Evolutionary conservation across 2,113 vertebrate species (phyloP).

Genomic region (Pelvicachromis taeniatus): DNA sequence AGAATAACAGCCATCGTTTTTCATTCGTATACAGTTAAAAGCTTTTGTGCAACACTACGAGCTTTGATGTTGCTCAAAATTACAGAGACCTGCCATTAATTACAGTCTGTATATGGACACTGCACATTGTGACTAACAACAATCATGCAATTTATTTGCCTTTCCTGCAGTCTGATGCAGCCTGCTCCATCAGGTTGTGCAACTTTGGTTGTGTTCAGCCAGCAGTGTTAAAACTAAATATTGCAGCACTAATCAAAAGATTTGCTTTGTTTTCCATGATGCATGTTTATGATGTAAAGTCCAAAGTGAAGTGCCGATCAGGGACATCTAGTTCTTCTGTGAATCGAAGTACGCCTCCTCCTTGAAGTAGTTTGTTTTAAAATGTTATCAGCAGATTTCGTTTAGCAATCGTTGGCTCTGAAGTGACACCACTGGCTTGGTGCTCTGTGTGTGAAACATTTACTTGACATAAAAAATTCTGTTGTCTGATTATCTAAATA

Average conservation of each 20-base stretch:
- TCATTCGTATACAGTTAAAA: conserved; percentile 62
- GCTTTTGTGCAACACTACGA: conserved; percentile 58
- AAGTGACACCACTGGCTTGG: background rate
- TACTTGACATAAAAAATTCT: background rate
- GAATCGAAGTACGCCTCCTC: background rate
- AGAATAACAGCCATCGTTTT: conserved; percentile 60
- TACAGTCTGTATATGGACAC: conserved; percentile 60
- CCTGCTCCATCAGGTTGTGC: conserved; percentile 30
- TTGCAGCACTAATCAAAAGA: conserved; percentile 30
- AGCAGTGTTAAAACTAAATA: conserved; percentile 29
- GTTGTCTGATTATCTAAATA: background rate
- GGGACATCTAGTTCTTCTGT: conserved; percentile 6
- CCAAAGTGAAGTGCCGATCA: background rate
- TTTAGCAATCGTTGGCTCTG: background rate
- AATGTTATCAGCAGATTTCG: background rate
- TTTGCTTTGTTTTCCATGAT: conserved; percentile 55
- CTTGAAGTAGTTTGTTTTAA: background rate
- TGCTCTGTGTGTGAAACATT: background rate
- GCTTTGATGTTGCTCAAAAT: conserved; percentile 74
- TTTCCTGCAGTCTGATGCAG: conserved; percentile 54
- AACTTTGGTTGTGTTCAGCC: conserved; percentile 22
- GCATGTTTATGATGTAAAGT: conserved; percentile 20
- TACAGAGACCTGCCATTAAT: conserved; percentile 71
- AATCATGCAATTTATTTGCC: conserved; percentile 42
- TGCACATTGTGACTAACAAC: conserved; percentile 68